Evolutionary conservation across 2,888 invertebrate genomes (phyloP).

Genomic region (Terebella lapidaria): DNA sequence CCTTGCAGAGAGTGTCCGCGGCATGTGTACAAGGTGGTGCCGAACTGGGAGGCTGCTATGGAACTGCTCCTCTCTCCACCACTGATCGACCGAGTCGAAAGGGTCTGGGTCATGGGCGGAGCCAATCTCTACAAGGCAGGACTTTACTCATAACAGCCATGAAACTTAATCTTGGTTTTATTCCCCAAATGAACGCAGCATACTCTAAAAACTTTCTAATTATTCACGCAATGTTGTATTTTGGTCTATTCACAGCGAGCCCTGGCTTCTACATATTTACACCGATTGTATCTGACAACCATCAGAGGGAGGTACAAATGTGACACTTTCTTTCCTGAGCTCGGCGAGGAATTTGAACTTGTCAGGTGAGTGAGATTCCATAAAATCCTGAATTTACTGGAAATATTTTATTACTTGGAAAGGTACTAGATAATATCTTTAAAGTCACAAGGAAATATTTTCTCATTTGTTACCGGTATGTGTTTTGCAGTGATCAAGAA

Average conservation of each 20-base stretch:
- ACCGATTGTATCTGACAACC: background rate
- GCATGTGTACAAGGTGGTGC: background rate
- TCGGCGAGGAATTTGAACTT: background rate
- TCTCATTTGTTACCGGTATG: no score
- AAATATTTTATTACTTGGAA: no score
- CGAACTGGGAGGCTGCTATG: background rate
- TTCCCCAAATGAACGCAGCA: background rate
- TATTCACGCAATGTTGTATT: no score
- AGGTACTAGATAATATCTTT: no score
- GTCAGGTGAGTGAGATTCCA: background rate
- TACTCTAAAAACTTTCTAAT: background rate
- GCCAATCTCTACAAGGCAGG: conserved; percentile 10
- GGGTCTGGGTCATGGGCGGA: conserved; percentile 18
- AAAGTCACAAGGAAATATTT: no score
- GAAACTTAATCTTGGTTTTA: background rate
- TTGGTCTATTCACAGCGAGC: no score
- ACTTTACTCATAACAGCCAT: no score
- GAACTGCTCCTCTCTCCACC: background rate
- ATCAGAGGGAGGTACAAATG: background rate
- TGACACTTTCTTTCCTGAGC: background rate
- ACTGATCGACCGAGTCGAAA: conserved; percentile 5
- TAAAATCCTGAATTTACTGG: background rate
- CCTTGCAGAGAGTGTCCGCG: background rate
- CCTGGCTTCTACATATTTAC: background rate
- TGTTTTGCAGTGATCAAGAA: background rate